Base-by-base conservation (phyloP, 2,797 vertebrate genomes). In the Cynopterus sphinx region DNA sequence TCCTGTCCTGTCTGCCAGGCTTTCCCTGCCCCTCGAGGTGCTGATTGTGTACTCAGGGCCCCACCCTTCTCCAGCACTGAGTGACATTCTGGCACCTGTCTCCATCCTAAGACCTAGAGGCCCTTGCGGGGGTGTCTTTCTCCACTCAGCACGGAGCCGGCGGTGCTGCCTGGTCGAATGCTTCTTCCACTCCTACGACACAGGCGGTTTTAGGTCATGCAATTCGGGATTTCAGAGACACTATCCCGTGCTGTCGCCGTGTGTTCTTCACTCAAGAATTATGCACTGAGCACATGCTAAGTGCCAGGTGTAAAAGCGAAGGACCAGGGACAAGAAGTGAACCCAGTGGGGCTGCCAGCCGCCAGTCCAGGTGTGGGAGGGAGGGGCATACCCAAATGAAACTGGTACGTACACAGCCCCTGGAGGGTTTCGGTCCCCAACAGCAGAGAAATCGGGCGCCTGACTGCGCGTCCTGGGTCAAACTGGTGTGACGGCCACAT, bases 91-190 rank as follows among this genome's bases (percentile, higher is more conserved):
- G 36, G 24, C 16, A 0, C 24, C 59, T 39, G 46, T 59, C 43
- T n/a, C 19, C n/a, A 46, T 33, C 70, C 1, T 3, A 36, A 31
- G 31, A 21, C 41, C 1, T 0, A 19, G 82, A 65, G 77, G 68
- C 61, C 51, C 41, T 33, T 9, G 86, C 39, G 36, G 33, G n/a
- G 61, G 33, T 26, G 10, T 33, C 70, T 63, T 1, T 26, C 21
- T n/a, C 57, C 15, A n/a, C 41, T 61, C 43, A 5, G 67, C 24
- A 2, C 9, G 3, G 51, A 61, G 41, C 41, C 65, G n/a, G 84
- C 7, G 63, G 3, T 7, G 2, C 57, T 3, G 17, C 6, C 0
- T 0, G n/a, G 22, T 0, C 0, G 4, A 13, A 9, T 19, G n/a
- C 16, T 36, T 21, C 53, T 49, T 49, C 28, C 12, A 41, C 33